phyloP scores from a whole-genome alignment of 2,797 vertebrate genomes.

The Chromobotia macracanthus region DNA sequence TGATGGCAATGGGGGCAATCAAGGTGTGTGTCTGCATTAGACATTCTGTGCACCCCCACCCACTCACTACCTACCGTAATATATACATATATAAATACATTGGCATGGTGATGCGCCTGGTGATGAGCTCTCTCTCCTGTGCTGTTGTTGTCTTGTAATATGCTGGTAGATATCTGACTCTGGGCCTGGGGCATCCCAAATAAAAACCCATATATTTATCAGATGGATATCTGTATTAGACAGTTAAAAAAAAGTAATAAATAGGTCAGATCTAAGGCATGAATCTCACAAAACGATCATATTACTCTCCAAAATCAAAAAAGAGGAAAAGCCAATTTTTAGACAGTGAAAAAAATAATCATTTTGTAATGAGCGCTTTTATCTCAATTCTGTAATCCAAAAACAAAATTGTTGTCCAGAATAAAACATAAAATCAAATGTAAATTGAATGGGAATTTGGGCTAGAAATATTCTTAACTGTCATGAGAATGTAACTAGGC shows the following conservation, averaged over 20 bases:
- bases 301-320: not conserved
- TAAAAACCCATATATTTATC: not conserved
- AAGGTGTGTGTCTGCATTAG: slow-evolving; percentile 76
- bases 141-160: not conserved
- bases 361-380: too few relatives aligned
- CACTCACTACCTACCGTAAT: slow-evolving; percentile 4
- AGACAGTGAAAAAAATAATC: too few relatives aligned
- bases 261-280: not conserved
- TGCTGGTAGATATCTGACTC: not conserved
- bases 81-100: not conserved
- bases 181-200: not conserved
- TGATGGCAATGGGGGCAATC: slow-evolving; percentile 82
- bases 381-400: too few relatives aligned
- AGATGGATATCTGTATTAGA: not conserved
- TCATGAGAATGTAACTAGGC: too few relatives aligned
- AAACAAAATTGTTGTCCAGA: too few relatives aligned
- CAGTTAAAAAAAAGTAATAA: not conserved
- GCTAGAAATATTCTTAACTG: too few relatives aligned
- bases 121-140: not conserved
- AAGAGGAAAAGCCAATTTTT: too few relatives aligned
- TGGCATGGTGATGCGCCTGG: not conserved
- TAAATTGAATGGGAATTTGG: not conserved
- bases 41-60: not conserved
- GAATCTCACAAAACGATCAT: not conserved
- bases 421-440: too few relatives aligned